Conservation (phyloP, 2,888 invertebrate genomes). For the Heliconius erato region DNA sequence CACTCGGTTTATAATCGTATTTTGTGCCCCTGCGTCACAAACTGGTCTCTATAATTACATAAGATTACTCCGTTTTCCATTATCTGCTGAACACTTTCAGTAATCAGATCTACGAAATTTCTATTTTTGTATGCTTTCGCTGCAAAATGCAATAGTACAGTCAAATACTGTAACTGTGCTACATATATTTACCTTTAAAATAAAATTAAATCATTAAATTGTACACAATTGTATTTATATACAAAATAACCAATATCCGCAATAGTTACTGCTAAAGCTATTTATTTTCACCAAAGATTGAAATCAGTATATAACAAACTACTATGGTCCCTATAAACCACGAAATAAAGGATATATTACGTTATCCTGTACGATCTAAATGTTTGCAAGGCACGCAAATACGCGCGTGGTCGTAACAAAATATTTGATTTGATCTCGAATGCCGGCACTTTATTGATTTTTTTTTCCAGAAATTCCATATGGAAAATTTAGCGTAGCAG, state of each 20-base stretch:
- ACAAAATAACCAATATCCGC: constrained; percentile 29
- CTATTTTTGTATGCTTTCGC: too few relatives aligned
- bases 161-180: too few relatives aligned
- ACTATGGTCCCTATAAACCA: constrained; percentile 8
- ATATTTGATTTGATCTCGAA: constrained; percentile 49
- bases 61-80: too few relatives aligned
- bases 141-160: background rate
- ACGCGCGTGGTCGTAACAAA: constrained; percentile 41
- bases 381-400: constrained; percentile 37
- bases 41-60: too few relatives aligned
- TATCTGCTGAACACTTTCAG: too few relatives aligned
- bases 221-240: constrained; percentile 25
- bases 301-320: background rate
- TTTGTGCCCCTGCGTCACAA: too few relatives aligned
- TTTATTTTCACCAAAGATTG: constrained; percentile 26
- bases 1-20: too few relatives aligned
- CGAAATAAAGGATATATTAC: constrained; percentile 31
- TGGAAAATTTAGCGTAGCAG: background rate
- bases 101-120: too few relatives aligned
- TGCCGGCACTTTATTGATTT: constrained; percentile 41
- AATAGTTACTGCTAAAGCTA: constrained; percentile 28
- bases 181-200: too few relatives aligned
- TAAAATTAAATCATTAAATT: constrained; percentile 7
- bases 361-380: constrained; percentile 30
- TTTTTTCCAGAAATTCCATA: background rate